phyloP scores from a whole-genome alignment of 1,140 invertebrate genomes.

The Cherax quadricarinatus region DNA sequence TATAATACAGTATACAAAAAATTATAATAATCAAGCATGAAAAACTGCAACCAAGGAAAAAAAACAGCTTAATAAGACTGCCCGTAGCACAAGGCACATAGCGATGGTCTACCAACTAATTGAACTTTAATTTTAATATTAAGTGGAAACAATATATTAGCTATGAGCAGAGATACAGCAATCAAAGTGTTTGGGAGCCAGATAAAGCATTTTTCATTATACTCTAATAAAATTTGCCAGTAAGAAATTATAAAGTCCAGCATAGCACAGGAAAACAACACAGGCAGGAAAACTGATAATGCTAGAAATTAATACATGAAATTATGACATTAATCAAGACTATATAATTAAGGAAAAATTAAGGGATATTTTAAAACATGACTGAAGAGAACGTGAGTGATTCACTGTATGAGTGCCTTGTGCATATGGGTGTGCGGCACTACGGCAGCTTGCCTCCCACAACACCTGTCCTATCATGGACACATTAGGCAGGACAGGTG shows the following conservation, averaged over 20 bases:
- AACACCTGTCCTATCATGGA: neutral
- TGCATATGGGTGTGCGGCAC: conserved; percentile 40
- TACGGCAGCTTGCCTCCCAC: conserved; percentile 44
- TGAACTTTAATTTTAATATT: neutral
- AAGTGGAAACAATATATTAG: too few species aligned
- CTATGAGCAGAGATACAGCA: too few species aligned
- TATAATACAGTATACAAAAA: conserved; percentile 7
- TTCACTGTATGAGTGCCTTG: conserved; percentile 40
- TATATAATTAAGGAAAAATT: neutral
- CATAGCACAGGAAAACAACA: neutral
- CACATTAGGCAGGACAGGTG: neutral
- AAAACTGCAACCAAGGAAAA: conserved; percentile 23
- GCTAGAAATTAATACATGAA: neutral
- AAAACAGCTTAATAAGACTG: conserved; percentile 30
- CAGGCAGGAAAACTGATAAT: neutral
- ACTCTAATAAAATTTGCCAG: too few species aligned
- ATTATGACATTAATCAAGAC: neutral
- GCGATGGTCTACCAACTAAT: neutral
- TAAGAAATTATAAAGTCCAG: neutral
- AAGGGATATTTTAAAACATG: neutral
- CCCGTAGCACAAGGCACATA: conserved; percentile 44
- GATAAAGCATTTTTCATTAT: too few species aligned
- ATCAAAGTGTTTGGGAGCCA: too few species aligned
- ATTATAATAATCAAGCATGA: conserved; percentile 28
- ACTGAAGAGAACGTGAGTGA: neutral